Base-by-base conservation (phyloP, 2,113 vertebrate genomes). In the Sturnus vulgaris region DNA sequence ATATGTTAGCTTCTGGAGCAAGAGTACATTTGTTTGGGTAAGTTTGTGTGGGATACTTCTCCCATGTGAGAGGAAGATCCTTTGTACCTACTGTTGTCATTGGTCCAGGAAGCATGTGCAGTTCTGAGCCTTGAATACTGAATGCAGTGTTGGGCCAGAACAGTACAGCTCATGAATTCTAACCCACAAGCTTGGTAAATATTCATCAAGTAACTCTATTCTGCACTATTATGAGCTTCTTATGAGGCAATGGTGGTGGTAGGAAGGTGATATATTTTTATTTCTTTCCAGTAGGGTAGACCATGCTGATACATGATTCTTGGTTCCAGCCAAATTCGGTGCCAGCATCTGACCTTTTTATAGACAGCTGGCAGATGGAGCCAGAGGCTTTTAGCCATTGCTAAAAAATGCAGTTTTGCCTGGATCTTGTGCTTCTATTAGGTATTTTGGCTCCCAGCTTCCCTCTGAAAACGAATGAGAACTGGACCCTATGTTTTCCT, bases 161-260 rank as follows among this genome's bases (percentile, higher is more conserved):
- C 25, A 65, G 59, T 53, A 37, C 25, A 68, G 30, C 19, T 49
- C 28, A 21, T 55, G 56, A 75, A 27, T 25, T 31, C 17, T 53
- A 68, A 75, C 21, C 6, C 10, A 60, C 46, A 70, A 65, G 22
- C 31, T 23, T 73, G 37, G 11, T 52, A 65, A 80, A 76, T 88
- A 49, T 30, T 50, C 11, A 35, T 37, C 23, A 23, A 70, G 9
- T 47, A 50, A 12, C 8, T 84, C 52, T 55, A 15, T 33, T 63
- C 47, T 78, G 22, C 11, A 2, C 11, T 55, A 2, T 81, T 70
- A 15, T 63, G 42, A 87, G 9, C 35, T 65, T 33, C 69, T 68
- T 91, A 33, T 3, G 20, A 66, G 16, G 15, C 24, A 31, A 1
- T 16, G 31, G 25, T 0, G 0, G 27, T 60, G 15, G 28, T 64